A percentile compares a stretch with the other conserved stretches of the same genome.
These are phyloP conservation scores for Penaeus japonicus DNA, from an alignment of 1,140 invertebrate genomes.

Conservation along the genomic window DNA sequence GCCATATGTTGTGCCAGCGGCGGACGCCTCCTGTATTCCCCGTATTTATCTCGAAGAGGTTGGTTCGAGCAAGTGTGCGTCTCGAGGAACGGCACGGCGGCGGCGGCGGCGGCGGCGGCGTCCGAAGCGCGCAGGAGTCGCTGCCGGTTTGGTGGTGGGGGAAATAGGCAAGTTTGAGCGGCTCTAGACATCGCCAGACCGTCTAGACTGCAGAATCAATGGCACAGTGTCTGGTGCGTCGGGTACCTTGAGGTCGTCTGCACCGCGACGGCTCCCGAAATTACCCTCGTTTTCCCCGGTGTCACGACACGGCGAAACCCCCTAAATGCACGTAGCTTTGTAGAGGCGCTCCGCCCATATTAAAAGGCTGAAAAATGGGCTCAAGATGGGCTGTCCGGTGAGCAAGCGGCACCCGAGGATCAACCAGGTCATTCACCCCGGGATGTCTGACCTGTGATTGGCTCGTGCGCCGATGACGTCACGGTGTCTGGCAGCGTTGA, in stretches of 20 bases:
- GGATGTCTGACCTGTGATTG: conserved; percentile 3
- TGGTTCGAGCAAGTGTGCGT: too few species aligned
- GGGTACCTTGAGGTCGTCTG: neutral
- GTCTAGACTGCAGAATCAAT: conserved; percentile 26
- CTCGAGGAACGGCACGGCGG: neutral
- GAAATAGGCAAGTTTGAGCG: neutral
- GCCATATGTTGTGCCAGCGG: too few species aligned
- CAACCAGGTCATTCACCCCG: conserved; percentile 24
- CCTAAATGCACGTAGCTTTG: too few species aligned
- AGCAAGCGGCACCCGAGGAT: neutral
- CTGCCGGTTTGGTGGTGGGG: neutral
- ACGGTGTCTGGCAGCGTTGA: neutral
- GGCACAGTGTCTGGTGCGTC: neutral
- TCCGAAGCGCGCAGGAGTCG: neutral
- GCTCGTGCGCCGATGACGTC: neutral
- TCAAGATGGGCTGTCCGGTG: neutral
- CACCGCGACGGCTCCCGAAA: too few species aligned
- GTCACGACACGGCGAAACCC: too few species aligned
- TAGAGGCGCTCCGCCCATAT: too few species aligned
- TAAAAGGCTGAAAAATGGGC: too few species aligned
- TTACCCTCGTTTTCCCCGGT: too few species aligned
- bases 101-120: neutral
- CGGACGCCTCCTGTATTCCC: too few species aligned
- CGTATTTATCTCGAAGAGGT: too few species aligned
- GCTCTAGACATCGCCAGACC: neutral